phyloP scores from a whole-genome alignment of 2,888 invertebrate species.

The Eupithecia vulgata region DNA sequence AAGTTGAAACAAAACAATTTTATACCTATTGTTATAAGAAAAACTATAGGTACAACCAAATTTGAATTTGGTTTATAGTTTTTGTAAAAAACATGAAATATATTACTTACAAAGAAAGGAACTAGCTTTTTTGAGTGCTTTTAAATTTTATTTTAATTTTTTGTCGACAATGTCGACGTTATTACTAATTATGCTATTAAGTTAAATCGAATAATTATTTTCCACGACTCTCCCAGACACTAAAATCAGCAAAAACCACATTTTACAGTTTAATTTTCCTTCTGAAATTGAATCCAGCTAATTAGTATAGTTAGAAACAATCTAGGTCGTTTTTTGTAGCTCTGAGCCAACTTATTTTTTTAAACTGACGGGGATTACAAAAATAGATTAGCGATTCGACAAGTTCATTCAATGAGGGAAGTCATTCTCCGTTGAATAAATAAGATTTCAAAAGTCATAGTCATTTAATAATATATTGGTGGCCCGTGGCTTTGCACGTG shows the following conservation, averaged over 20 bases:
- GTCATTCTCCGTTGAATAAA: neutral
- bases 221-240: neutral
- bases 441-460: neutral
- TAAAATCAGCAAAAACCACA: neutral
- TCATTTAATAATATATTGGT: neutral
- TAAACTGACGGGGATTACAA: slow-evolving; percentile 35
- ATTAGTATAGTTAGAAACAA: slow-evolving; percentile 30
- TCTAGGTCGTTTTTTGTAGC: slow-evolving; percentile 39
- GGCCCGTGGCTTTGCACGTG: neutral
- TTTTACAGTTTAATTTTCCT: slow-evolving; percentile 4
- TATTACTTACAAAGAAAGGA: neutral
- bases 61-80: no score
- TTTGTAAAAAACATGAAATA: neutral
- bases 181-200: neutral
- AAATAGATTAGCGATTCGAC: slow-evolving; percentile 34
- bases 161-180: neutral
- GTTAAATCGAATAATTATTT: neutral
- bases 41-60: neutral
- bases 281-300: slow-evolving; percentile 22
- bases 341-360: slow-evolving; percentile 38
- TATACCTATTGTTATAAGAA: neutral
- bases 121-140: neutral
- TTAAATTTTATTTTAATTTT: no score
- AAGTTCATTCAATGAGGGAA: neutral
- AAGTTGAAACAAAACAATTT: neutral